Percentiles rank a stretch among this genome's conserved stretches.
Conservation (phyloP, 1,140 invertebrate species). For the Gryon sp. region DNA sequence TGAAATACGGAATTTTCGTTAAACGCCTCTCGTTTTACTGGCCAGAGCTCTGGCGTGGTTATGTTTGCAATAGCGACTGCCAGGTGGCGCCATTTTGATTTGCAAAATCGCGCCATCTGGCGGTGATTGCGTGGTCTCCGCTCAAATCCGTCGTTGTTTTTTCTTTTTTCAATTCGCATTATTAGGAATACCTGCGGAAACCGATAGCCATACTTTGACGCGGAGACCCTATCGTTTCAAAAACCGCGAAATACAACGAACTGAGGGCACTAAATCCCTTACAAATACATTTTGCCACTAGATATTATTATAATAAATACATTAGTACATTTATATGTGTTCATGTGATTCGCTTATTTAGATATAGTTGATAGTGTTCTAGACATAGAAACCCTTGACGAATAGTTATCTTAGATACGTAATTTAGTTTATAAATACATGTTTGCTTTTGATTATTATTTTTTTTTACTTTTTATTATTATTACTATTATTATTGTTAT, state of each 20-base stretch:
- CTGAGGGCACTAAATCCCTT: no score
- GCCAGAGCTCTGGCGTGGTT: conserved; percentile 24
- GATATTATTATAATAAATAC: conserved; percentile 51
- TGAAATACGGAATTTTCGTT: conserved; percentile 62
- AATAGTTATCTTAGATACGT: conserved; percentile 35
- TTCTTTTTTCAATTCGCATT: not conserved
- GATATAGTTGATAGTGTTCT: conserved; percentile 37
- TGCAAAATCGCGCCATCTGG: conserved; percentile 10
- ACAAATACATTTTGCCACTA: conserved; percentile 36
- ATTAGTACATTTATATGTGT: conserved; percentile 45
- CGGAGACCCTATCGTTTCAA: conserved; percentile 30
- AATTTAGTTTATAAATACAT: conserved; percentile 24
- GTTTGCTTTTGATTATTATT: conserved; percentile 23
- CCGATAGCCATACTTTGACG: no score
- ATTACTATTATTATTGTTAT: not conserved
- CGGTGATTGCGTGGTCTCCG: not conserved
- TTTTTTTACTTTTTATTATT: not conserved
- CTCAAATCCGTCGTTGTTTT: conserved; percentile 23
- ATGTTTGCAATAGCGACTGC: no score
- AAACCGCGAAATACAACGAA: conserved; percentile 26
- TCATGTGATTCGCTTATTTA: conserved; percentile 20
- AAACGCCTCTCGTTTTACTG: conserved; percentile 45
- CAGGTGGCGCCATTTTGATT: conserved; percentile 15
- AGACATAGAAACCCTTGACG: conserved; percentile 44
- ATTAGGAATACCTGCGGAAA: conserved; percentile 22